Evolutionary conservation across 2,797 vertebrate species (phyloP).

Genomic region (Rhabdophis nuchalis): DNA sequence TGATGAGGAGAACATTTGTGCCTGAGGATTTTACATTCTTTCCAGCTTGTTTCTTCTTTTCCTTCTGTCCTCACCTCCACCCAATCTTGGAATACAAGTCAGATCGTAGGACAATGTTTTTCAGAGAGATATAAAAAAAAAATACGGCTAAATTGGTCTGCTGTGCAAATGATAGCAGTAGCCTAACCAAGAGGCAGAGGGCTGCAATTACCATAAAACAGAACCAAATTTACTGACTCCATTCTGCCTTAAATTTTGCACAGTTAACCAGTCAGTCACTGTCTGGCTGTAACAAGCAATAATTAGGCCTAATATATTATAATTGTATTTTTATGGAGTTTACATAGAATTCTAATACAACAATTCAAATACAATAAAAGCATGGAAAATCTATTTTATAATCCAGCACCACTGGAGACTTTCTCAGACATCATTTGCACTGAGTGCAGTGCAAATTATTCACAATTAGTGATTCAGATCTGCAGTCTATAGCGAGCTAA

Average conservation of each 20-base stretch:
- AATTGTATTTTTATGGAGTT: not conserved
- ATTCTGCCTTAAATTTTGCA: not conserved
- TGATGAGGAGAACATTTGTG: conserved; percentile 34
- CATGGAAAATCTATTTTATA: not conserved
- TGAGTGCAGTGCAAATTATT: not conserved
- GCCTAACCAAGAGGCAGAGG: not conserved
- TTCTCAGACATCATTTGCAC: not conserved
- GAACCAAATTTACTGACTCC: not conserved
- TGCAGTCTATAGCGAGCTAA: not conserved
- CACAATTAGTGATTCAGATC: not conserved
- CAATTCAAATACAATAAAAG: not conserved
- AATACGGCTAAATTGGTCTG: not conserved
- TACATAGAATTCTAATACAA: not conserved
- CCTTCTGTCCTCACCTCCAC: not conserved
- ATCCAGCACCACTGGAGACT: too few species aligned
- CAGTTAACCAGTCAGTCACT: not conserved
- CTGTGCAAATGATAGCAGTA: not conserved
- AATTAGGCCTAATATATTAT: conserved; percentile 1
- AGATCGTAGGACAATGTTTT: accelerated
- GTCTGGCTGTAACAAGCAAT: not conserved
- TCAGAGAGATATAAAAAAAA: not conserved
- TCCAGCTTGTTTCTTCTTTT: conserved; percentile 37
- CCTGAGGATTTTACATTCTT: conserved; percentile 13
- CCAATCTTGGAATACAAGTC: not conserved
- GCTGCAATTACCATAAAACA: not conserved